Evolutionary conservation across 1,140 invertebrate species (phyloP).

Genomic region (Eumaeus atala): DNA sequence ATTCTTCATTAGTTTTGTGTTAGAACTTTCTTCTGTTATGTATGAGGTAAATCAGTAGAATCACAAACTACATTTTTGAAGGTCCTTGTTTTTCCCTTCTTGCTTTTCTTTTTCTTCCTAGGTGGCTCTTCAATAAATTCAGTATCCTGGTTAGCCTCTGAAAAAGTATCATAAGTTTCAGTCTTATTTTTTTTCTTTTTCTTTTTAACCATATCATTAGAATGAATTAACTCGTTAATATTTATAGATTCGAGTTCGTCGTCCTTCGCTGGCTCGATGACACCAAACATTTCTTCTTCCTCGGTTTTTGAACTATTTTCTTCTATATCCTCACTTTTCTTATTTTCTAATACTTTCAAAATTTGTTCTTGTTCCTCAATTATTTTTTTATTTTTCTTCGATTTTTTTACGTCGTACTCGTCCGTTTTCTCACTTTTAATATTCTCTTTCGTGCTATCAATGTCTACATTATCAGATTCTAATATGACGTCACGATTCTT

Average conservation of each 20-base stretch:
- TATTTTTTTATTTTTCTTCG: slow-evolving; percentile 19
- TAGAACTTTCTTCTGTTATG: too few species aligned
- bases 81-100: neutral
- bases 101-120: slow-evolving; percentile 32
- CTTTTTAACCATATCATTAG: neutral
- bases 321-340: too few species aligned
- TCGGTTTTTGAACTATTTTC: too few species aligned
- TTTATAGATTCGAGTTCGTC: too few species aligned
- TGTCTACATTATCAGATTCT: neutral
- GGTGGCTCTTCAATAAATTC: slow-evolving; percentile 16
- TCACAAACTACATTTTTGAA: neutral
- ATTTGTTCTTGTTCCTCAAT: slow-evolving; percentile 5
- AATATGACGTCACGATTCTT: neutral
- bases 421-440: neutral
- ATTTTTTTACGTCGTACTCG: slow-evolving; percentile 5
- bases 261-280: too few species aligned
- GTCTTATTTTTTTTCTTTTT: slow-evolving; percentile 6
- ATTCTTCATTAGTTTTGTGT: too few species aligned
- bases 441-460: neutral
- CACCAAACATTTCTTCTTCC: too few species aligned
- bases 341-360: neutral
- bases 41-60: neutral
- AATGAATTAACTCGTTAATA: neutral
- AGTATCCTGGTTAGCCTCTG: neutral
- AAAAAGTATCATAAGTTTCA: neutral